Evolutionary conservation across 2,113 vertebrate genomes (phyloP), one percentile per base, ranked within the genome.

Genomic region (Hypomesus transpacificus): DNA sequence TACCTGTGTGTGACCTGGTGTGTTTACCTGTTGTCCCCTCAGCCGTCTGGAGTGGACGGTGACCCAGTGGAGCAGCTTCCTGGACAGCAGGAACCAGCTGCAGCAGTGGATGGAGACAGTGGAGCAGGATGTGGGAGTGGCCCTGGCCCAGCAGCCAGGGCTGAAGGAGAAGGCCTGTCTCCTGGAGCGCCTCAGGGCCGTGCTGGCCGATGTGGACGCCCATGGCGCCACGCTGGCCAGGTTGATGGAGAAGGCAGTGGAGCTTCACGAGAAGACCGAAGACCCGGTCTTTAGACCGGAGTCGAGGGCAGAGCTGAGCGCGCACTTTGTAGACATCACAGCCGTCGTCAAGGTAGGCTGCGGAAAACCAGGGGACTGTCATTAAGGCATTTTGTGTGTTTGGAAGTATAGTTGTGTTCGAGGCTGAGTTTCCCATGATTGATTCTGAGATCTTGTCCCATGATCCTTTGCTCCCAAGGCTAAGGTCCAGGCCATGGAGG

Each of bases 101-200:
- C 94, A 95, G 68, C 95, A 96, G 82, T 98, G 96, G 96, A 92
- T 98, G 91, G 96, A 98, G 75, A 92, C 89, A 0, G 59, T 93
- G 84, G 95, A 96, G 84, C 91, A 93, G 69, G 91, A 95, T 80
- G 74, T 96, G 18, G 93, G 92, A 8, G 88, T 93, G 78, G 90
- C 92, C 50, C 80, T 96, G 69, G 93, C 94, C 34, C 93, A 85
- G 65, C 96, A 98, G 84, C 91, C 85, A 0, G 95, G 94, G 50
- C 90, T 96, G 59, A 98, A 96, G 74, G 96, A 98, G 86, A 99
- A 99, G 76, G 91, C 94, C 0, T 76, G 91, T 34, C 85, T 95
- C 34, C 89, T 98, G 75, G 97, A 98, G 76, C 89, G 94, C 57
- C 91, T 95, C 60, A 91, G 95, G 81, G 91, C 92, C 77, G 79